Percentiles rank a stretch among this genome's conserved stretches.
Conservation (phyloP, 1,140 invertebrate genomes). For the Tribolium madens region DNA sequence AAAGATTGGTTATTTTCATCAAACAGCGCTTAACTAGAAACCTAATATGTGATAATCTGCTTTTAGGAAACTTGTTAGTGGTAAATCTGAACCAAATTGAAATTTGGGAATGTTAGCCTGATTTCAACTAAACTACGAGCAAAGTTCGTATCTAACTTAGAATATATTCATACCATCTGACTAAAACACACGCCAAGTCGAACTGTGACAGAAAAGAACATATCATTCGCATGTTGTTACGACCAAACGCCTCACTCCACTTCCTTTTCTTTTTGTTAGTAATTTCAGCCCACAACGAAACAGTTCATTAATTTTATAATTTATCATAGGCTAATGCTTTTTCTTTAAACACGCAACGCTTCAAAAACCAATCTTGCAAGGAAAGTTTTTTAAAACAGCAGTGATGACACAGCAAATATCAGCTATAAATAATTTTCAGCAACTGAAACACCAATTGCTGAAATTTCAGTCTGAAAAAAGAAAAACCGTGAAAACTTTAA, state of each 20-base stretch:
- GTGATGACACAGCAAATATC: slow-evolving; percentile 41
- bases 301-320: slow-evolving; percentile 46
- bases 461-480: background rate
- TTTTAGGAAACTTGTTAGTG: slow-evolving; percentile 49
- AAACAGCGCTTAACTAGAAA: slow-evolving; percentile 43
- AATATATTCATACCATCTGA: slow-evolving; percentile 44
- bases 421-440: slow-evolving; percentile 34
- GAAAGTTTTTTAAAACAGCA: slow-evolving; percentile 22
- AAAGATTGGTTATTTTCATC: slow-evolving; percentile 40
- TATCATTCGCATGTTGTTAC: slow-evolving; percentile 31
- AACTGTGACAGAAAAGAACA: slow-evolving; percentile 30
- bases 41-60: slow-evolving; percentile 52
- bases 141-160: slow-evolving; percentile 42
- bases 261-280: slow-evolving; percentile 19
- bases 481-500: slow-evolving; percentile 15
- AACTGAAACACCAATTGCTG: background rate
- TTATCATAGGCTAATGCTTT: slow-evolving; percentile 44
- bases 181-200: slow-evolving; percentile 31
- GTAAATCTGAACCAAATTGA: slow-evolving; percentile 51
- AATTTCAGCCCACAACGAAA: slow-evolving; percentile 23
- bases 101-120: slow-evolving; percentile 50
- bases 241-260: background rate
- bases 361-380: background rate
- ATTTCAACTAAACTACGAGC: slow-evolving; percentile 48
- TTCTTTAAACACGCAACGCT: slow-evolving; percentile 42